Conservation (phyloP, 2,888 invertebrate genomes). For the Gymnoscelis rufifasciata region DNA sequence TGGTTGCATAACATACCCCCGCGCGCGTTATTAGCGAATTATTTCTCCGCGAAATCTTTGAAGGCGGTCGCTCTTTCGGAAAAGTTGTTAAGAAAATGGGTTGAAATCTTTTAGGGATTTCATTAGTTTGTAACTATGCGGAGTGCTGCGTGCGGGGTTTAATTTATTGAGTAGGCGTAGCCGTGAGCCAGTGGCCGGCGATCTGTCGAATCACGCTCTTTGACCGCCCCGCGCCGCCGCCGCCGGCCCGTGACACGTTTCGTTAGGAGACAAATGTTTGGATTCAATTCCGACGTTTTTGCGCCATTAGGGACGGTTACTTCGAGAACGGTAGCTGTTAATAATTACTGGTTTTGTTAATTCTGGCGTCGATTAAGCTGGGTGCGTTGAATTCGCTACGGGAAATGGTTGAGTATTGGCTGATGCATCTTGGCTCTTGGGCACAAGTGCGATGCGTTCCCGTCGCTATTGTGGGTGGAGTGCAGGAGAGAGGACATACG, state of each 20-base stretch:
- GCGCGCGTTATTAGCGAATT: constrained; percentile 76
- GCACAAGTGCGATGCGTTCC: constrained; percentile 41
- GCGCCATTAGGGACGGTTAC: constrained; percentile 71
- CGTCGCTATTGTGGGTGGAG: constrained; percentile 62
- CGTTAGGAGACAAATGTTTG: constrained; percentile 79
- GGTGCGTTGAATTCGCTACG: constrained; percentile 32
- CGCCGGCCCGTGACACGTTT: constrained; percentile 70
- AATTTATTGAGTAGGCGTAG: constrained; percentile 78
- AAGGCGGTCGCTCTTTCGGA: constrained; percentile 77
- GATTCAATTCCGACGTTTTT: constrained; percentile 74
- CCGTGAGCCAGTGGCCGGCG: constrained; percentile 76
- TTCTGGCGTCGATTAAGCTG: constrained; percentile 42
- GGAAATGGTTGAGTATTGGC: constrained; percentile 22
- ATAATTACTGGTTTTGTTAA: constrained; percentile 65
- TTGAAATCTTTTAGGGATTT: constrained; percentile 76
- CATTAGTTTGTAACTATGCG: constrained; percentile 78
- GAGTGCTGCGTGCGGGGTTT: constrained; percentile 71
- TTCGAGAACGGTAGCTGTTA: constrained; percentile 53
- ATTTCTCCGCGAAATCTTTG: constrained; percentile 76
- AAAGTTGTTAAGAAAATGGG: constrained; percentile 79
- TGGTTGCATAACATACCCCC: constrained; percentile 78
- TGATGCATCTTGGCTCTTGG: no score
- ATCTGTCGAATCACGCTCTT: constrained; percentile 76
- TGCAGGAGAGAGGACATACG: constrained; percentile 60
- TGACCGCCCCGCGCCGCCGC: constrained; percentile 40